Evolutionary conservation across 2,888 invertebrate genomes (phyloP).

Genomic region (Pseudoips prasinana): DNA sequence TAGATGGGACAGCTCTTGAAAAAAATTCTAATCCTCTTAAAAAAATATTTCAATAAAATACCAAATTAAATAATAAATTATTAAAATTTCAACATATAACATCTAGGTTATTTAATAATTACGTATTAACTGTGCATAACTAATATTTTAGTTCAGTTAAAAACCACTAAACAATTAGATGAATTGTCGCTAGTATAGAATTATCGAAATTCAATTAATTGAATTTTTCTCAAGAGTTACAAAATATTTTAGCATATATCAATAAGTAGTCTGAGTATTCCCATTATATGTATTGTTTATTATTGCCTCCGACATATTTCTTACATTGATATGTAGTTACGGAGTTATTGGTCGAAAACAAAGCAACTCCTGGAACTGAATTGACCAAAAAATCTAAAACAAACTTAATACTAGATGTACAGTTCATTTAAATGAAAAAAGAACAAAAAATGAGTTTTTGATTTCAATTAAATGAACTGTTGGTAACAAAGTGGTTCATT

Average conservation of each 20-base stretch:
- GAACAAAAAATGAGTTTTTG: background rate
- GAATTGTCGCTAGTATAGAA: no score
- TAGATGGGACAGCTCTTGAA: conserved; percentile 6
- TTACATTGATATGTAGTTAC: conserved; percentile 72
- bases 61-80: no score
- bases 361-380: conserved; percentile 25
- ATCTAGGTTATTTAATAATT: no score
- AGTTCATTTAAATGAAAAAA: conserved; percentile 22
- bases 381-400: conserved; percentile 29
- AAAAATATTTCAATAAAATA: conserved; percentile 30
- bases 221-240: no score
- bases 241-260: no score
- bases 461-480: conserved; percentile 38
- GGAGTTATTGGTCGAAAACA: conserved; percentile 52
- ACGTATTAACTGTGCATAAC: no score
- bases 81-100: no score
- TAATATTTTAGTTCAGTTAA: no score
- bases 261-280: no score
- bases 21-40: no score
- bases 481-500: conserved; percentile 24
- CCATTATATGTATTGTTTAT: conserved; percentile 37
- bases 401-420: conserved; percentile 35
- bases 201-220: no score
- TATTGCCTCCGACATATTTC: conserved; percentile 66
- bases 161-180: no score